phyloP scores from a whole-genome alignment of 2,113 vertebrate species.

The Bufo bufo region DNA sequence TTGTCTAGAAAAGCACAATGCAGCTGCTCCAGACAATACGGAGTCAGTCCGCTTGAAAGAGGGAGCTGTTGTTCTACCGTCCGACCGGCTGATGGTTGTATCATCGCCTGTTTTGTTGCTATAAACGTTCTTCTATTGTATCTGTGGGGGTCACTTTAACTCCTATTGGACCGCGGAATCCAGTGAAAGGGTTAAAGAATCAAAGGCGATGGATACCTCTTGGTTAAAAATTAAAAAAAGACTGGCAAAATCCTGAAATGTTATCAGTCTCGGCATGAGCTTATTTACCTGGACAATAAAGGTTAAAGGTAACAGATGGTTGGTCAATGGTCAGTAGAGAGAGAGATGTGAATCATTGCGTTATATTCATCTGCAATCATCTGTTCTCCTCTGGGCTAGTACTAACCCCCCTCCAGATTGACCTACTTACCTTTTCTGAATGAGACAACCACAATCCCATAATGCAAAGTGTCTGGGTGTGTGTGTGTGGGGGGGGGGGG shows the following conservation, averaged over 20 bases:
- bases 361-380: not conserved
- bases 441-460: conserved; percentile 19
- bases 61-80: conserved; percentile 65
- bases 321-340: not conserved
- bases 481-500: not conserved
- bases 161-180: not conserved
- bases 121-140: conserved; percentile 4
- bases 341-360: not conserved
- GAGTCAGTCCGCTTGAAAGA: conserved; percentile 63
- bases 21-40: conserved; percentile 66
- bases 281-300: conserved; percentile 29
- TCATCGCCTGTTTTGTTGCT: conserved; percentile 18
- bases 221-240: conserved; percentile 36
- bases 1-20: conserved; percentile 51
- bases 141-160: not conserved
- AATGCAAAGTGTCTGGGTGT: not conserved
- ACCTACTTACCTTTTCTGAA: conserved; percentile 45
- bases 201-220: not conserved
- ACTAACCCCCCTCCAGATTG: not conserved
- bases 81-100: conserved; percentile 37
- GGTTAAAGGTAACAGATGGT: conserved; percentile 13
- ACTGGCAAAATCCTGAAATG: not conserved
- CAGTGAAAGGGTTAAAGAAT: not conserved
- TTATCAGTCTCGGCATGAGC: conserved; percentile 15
- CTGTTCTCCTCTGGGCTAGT: not conserved